A percentile compares a stretch with the other conserved stretches of the same genome.
Conservation (phyloP, 2,888 invertebrate species). For the Hirtodrosophila cameraria region DNA sequence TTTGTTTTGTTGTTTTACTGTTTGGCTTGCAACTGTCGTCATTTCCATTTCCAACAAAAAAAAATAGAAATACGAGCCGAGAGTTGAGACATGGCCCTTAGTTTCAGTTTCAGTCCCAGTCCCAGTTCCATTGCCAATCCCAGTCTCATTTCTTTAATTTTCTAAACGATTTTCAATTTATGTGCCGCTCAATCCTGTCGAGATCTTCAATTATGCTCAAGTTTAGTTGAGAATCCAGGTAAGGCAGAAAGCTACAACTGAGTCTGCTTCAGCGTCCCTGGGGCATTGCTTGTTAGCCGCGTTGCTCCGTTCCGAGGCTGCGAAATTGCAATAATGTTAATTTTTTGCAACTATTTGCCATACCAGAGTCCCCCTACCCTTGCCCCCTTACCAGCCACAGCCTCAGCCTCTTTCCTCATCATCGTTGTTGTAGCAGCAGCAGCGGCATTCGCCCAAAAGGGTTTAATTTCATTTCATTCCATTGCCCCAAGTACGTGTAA, state of each 20-base stretch:
- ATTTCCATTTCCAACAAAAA: conserved; percentile 50
- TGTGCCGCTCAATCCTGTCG: conserved; percentile 28
- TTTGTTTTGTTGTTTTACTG: conserved; percentile 20
- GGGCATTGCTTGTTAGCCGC: conserved; percentile 56
- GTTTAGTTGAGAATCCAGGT: conserved; percentile 21
- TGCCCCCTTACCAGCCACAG: conserved; percentile 3
- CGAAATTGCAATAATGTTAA: conserved; percentile 73
- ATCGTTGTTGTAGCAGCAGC: not conserved
- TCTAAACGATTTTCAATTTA: conserved; percentile 70
- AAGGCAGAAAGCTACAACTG: conserved; percentile 20
- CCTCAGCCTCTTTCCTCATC: not conserved
- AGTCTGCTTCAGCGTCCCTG: conserved; percentile 35
- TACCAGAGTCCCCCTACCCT: not conserved
- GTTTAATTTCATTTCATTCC: conserved; percentile 78
- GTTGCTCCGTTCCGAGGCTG: conserved; percentile 32
- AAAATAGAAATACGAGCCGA: conserved; percentile 54
- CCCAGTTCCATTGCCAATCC: conserved; percentile 13
- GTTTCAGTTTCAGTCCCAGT: not conserved
- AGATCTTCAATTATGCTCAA: conserved; percentile 60
- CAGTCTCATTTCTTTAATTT: conserved; percentile 64
- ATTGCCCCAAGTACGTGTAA: conserved; percentile 72
- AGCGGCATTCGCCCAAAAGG: conserved; percentile 69
- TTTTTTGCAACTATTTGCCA: conserved; percentile 70
- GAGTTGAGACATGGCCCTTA: conserved; percentile 34
- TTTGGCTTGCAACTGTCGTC: conserved; percentile 55